A percentile compares a stretch with the other conserved stretches of the same genome.
Conservation (phyloP, 2,113 vertebrate species). For the Otocyon megalotis region DNA sequence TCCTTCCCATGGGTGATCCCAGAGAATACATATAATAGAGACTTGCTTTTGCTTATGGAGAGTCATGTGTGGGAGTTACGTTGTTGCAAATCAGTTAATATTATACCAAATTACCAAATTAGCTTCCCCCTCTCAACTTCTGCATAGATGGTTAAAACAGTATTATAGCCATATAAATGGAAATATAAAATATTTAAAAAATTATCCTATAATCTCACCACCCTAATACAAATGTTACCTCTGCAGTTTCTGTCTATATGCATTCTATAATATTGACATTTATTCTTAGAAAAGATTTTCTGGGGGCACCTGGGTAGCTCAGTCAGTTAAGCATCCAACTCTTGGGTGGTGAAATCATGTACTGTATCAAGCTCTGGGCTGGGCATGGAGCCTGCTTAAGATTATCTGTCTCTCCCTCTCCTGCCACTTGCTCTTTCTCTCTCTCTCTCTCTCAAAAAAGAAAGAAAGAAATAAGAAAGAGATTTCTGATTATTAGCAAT, state of each 20-base stretch:
- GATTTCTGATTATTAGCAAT: not conserved
- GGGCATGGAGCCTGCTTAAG: not conserved
- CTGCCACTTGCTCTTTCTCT: not conserved
- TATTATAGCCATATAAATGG: not conserved
- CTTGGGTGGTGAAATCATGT: not conserved
- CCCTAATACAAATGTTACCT: not conserved
- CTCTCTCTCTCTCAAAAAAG: too few relatives aligned
- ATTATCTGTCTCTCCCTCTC: not conserved
- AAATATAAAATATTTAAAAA: constrained; percentile 37
- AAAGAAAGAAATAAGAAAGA: not conserved
- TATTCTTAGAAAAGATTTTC: not conserved
- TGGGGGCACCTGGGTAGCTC: not conserved
- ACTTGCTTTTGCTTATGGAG: not conserved
- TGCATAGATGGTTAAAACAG: not conserved
- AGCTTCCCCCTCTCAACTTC: not conserved
- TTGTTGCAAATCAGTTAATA: not conserved
- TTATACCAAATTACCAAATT: not conserved
- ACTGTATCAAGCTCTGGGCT: not conserved
- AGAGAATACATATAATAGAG: constrained; percentile 16
- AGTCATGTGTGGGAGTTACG: not conserved
- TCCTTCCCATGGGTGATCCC: constrained; percentile 44
- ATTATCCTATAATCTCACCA: not conserved
- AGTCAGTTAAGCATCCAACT: not conserved
- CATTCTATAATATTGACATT: not conserved
- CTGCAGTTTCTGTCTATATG: not conserved